Percentiles rank a stretch among this genome's conserved stretches.
phyloP scores from a whole-genome alignment of 2,888 invertebrate genomes.

The Philaethria dido region DNA sequence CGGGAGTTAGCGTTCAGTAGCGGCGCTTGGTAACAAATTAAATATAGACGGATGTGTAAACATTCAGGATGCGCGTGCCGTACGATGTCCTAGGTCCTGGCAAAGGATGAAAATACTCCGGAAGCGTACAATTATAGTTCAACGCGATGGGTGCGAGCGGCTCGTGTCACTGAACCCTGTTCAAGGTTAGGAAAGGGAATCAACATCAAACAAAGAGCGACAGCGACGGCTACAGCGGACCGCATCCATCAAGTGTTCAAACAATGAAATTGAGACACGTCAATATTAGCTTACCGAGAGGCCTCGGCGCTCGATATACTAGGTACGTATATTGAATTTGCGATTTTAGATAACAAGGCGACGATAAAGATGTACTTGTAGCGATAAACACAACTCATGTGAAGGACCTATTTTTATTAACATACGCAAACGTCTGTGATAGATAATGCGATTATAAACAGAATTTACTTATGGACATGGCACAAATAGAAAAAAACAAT shows the following conservation, averaged over 20 bases:
- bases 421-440: neutral
- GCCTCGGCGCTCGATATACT: slow-evolving; percentile 43
- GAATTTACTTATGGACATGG: neutral
- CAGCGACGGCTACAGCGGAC: slow-evolving; percentile 51
- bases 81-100: slow-evolving; percentile 63
- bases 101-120: slow-evolving; percentile 68
- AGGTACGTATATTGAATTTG: slow-evolving; percentile 52
- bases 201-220: slow-evolving; percentile 36
- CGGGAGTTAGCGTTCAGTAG: slow-evolving; percentile 36
- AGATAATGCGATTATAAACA: slow-evolving; percentile 5
- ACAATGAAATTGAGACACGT: slow-evolving; percentile 67
- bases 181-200: slow-evolving; percentile 71
- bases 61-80: slow-evolving; percentile 62
- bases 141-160: slow-evolving; percentile 56
- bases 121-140: slow-evolving; percentile 69
- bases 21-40: slow-evolving; percentile 36
- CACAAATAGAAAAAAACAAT: neutral
- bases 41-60: slow-evolving; percentile 41
- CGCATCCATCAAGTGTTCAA: slow-evolving; percentile 72
- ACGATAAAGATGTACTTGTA: slow-evolving; percentile 48
- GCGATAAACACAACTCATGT: slow-evolving; percentile 30
- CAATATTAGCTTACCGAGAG: slow-evolving; percentile 59
- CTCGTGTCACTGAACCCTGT: slow-evolving; percentile 69
- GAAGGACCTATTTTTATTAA: slow-evolving; percentile 23
- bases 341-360: slow-evolving; percentile 50